A percentile compares a stretch with the other conserved stretches of the same genome.
These are phyloP conservation scores for Sandelia bainsii DNA, from an alignment of 2,797 vertebrate species.

Conservation along the genomic window DNA sequence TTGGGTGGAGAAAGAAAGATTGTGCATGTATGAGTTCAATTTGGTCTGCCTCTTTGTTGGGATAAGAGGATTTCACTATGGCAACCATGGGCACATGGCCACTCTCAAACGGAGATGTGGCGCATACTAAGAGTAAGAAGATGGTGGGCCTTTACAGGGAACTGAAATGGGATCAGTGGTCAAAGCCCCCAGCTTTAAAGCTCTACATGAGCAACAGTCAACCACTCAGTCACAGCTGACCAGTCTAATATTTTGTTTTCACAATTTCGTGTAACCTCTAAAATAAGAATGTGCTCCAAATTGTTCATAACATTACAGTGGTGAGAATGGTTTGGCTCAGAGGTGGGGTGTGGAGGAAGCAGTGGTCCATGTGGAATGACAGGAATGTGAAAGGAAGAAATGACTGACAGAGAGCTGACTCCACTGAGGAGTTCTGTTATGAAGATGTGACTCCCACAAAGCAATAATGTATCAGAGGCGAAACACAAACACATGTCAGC, in stretches of 20 bases:
- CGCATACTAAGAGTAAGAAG: not conserved
- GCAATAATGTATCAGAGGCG: constrained; percentile 66
- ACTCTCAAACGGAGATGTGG: constrained; percentile 36
- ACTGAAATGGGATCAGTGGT: constrained; percentile 27
- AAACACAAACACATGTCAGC: constrained; percentile 79
- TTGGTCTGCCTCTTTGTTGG: constrained; percentile 65
- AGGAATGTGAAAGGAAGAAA: constrained; percentile 71
- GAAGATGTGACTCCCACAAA: constrained; percentile 67
- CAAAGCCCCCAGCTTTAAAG: constrained; percentile 1
- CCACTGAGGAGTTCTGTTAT: constrained; percentile 51
- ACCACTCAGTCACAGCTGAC: constrained; percentile 10
- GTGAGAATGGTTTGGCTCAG: constrained; percentile 47
- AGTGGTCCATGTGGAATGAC: constrained; percentile 64
- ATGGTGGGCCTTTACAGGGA: constrained; percentile 6
- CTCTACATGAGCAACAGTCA: constrained; percentile 2
- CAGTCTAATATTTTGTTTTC: constrained; percentile 21
- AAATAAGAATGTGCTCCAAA: constrained; percentile 51
- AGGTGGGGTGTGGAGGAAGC: constrained; percentile 55
- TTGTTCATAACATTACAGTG: constrained; percentile 28
- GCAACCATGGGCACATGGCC: constrained; percentile 65
- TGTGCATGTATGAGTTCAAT: constrained; percentile 27
- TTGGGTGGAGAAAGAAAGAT: constrained; percentile 35
- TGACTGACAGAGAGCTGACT: constrained; percentile 53
- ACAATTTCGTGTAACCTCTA: constrained; percentile 31
- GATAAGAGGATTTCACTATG: constrained; percentile 78